phyloP scores from a whole-genome alignment of 2,797 vertebrate genomes.

The Loriculus beryllinus region DNA sequence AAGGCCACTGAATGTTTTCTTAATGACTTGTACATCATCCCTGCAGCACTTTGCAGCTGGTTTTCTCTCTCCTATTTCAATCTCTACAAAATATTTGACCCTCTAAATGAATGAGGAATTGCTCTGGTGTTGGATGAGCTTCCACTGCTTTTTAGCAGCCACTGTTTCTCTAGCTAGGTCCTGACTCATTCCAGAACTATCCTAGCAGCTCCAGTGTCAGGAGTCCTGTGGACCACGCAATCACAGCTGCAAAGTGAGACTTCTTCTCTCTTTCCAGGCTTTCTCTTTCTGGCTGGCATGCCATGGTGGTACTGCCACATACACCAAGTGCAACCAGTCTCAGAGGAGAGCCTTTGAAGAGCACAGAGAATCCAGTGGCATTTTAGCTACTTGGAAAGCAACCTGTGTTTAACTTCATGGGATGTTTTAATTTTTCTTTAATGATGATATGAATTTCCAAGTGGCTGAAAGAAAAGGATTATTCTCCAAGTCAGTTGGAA shows the following conservation, averaged over 20 bases:
- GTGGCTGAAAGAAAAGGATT: neutral
- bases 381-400: neutral
- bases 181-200: neutral
- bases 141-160: neutral
- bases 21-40: neutral
- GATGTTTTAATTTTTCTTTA: neutral
- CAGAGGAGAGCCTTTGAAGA: neutral
- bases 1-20: neutral
- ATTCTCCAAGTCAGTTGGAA: neutral
- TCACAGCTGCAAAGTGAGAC: neutral
- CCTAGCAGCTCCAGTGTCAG: neutral
- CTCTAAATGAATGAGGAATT: neutral
- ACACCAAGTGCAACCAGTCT: neutral
- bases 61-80: neutral
- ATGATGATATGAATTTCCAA: neutral
- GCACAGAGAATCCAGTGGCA: fast-evolving
- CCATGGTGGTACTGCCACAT: neutral
- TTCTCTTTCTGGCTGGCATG: neutral
- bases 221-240: neutral
- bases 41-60: neutral
- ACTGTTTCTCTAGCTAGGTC: neutral
- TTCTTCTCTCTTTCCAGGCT: neutral
- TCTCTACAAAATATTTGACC: slow-evolving; percentile 6
- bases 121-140: neutral
- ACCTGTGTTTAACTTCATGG: neutral